Base-by-base conservation (phyloP, 2,113 vertebrate species). In the Callaeas wilsoni region DNA sequence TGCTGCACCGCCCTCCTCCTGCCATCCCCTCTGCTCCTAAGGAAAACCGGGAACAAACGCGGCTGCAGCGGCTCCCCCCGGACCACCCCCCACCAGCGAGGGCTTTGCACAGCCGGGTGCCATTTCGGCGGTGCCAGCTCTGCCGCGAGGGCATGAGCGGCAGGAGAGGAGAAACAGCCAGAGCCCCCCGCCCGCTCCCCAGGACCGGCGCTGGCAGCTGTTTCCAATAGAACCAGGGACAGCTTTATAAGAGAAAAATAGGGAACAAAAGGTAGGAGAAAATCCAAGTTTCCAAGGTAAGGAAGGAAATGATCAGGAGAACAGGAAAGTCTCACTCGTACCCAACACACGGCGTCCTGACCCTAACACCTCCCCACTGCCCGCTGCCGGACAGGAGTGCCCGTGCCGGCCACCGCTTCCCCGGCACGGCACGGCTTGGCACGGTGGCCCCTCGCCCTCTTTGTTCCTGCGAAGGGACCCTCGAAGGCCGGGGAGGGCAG, bases 301-400 rank as follows among this genome's bases (percentile, higher is more conserved):
- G 97, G 97, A 97, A 97, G 97, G 97, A 97, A 97, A 97, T 97
- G 92, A 97, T 95, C 94, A 81, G 75, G 87, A 90, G 93, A 64
- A 95, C 91, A 96, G 96, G 95, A 97, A 97, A 96, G 85, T 94
- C 95, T 95, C 41, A 32, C 87, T 97, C 82, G 78, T 89, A 96
- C 95, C 89, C 89, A 94, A 95, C 41, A 89, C 92, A 89, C 35
- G 17, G 87, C 41, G 56, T 89, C 80, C 94, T 84, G 92, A 93
- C 91, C 91, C 89, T 78, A 90, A 79, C 59, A 71, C 92, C 93
- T 85, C 87, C 87, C 73, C 33, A 0, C 52, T 39, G 88, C 85
- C 84, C 29, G 23, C 47, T 11, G 75, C 56, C 8, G 49, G 53
- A 67, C 3, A 9, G 52, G 15, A 88, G 41, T 3, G 21, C 67